Conservation (phyloP, 2,113 vertebrate species). For the Meriones unguiculatus region DNA sequence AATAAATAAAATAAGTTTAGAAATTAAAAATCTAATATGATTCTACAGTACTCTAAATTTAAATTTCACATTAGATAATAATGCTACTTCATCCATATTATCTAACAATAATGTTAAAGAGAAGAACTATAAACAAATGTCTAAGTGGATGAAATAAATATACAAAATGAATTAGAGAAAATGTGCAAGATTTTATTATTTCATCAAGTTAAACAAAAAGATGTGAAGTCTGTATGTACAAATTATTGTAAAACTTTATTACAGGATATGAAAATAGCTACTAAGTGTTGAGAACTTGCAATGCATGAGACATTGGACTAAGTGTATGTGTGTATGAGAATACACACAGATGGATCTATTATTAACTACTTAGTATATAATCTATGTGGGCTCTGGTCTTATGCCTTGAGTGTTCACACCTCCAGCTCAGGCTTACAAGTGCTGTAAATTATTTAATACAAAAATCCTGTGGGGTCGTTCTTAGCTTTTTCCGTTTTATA, state of each 20-base stretch:
- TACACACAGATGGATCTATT: too few species aligned
- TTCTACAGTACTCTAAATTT: background rate
- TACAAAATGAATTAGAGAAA: background rate
- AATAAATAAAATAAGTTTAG: too few species aligned
- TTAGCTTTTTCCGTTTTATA: background rate
- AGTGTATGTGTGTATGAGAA: background rate
- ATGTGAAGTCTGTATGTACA: background rate
- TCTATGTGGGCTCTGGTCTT: background rate
- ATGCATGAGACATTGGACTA: background rate
- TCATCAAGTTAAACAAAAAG: background rate
- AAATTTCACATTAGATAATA: background rate
- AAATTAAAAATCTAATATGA: too few species aligned
- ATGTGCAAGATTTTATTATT: background rate
- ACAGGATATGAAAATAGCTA: background rate
- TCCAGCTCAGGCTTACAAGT: background rate
- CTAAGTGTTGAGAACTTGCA: background rate
- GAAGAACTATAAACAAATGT: background rate
- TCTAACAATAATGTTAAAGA: background rate
- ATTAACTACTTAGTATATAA: background rate
- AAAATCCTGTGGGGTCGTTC: background rate
- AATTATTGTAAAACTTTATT: background rate
- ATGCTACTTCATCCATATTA: background rate
- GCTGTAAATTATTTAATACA: background rate
- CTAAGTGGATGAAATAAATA: background rate
- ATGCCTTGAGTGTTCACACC: too few species aligned